Percentiles rank a stretch among this genome's conserved stretches.
Evolutionary conservation across 2,797 vertebrate species (phyloP).

Genomic region (Capromys pilorides): DNA sequence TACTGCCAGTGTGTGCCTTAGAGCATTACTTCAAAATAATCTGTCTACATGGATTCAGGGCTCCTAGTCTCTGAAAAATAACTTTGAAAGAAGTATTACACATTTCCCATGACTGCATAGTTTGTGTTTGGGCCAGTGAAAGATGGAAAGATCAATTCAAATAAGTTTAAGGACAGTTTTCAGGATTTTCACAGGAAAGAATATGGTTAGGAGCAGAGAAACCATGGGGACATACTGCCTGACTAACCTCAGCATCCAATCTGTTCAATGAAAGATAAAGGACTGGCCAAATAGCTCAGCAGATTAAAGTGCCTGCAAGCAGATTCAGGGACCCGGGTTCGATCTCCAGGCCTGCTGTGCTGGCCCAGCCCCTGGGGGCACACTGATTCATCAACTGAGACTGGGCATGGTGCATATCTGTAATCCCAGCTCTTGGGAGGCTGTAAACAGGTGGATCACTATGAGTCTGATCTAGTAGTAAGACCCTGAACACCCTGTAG

Average conservation of each 20-base stretch:
- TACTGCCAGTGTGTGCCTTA: slow-evolving; percentile 38
- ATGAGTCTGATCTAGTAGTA: too few species aligned
- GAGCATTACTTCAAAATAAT: slow-evolving; percentile 67
- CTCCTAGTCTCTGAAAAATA: slow-evolving; percentile 60
- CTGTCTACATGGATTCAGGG: slow-evolving; percentile 40
- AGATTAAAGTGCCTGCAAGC: too few species aligned
- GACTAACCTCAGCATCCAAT: not conserved
- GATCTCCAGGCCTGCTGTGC: too few species aligned
- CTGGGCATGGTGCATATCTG: too few species aligned
- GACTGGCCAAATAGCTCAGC: too few species aligned
- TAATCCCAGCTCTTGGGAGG: too few species aligned
- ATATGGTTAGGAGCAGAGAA: slow-evolving; percentile 26
- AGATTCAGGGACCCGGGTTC: too few species aligned
- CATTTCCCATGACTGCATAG: slow-evolving; percentile 26
- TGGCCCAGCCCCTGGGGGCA: too few species aligned
- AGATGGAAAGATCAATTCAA: slow-evolving; percentile 19
- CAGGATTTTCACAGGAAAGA: slow-evolving; percentile 35
- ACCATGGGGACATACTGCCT: not conserved
- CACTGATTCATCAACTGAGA: too few species aligned
- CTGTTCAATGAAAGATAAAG: slow-evolving; percentile 24
- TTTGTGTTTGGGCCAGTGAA: not conserved
- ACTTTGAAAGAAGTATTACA: slow-evolving; percentile 30
- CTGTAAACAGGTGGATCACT: too few species aligned
- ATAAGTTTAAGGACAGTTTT: slow-evolving; percentile 11
- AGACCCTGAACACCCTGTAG: too few species aligned